Base-by-base conservation (phyloP, 2,797 vertebrate species). In the Spizella passerina region DNA sequence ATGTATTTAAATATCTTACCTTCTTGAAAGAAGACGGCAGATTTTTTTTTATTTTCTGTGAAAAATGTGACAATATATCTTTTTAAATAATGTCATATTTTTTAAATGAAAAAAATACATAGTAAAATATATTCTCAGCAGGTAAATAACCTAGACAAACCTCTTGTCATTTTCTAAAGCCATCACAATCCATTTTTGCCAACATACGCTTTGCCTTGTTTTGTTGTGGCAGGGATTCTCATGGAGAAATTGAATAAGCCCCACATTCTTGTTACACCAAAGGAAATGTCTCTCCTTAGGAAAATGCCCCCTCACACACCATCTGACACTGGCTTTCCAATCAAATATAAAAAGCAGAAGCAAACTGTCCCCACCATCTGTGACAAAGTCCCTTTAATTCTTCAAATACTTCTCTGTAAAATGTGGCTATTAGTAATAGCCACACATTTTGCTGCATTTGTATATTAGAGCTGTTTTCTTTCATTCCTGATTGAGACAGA, bases 181-280 rank as follows among this genome's bases (percentile, higher is more conserved):
- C 14, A 84, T 44, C 38, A 94, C 53, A 81, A 71, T 82, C 90
- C 73, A n/a, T 87, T 95, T 95, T 82, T 86, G 53, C 64, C 0
- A 1, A 83, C 71, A 77, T 26, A 20, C 26, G 57, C 23, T 95
- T 97, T 86, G 73, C 79, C 81, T 75, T 90, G 72, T 69, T 96
- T 94, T 97, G 41, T 93, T 96, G 92, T 94, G 92, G 73, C 92
- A 89, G 78, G 75, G 50, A 88, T 96, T 59, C 26, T 64, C 46
- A 38, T 66, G 68, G 78, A 95, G 87, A 84, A 77, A 60, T 8
- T 46, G 6, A 80, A 86, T 52, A 82, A 90, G 75, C 9, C 47
- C 49, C 15, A 16, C n/a, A 4, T 43, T 93, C 56, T 76, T 83
- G 24, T 57, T 94, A 71, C 44, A 86, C 70, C 55, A 72, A 86